Conservation (phyloP, 2,888 invertebrate genomes). For the Nipponacmea schrenckii region DNA sequence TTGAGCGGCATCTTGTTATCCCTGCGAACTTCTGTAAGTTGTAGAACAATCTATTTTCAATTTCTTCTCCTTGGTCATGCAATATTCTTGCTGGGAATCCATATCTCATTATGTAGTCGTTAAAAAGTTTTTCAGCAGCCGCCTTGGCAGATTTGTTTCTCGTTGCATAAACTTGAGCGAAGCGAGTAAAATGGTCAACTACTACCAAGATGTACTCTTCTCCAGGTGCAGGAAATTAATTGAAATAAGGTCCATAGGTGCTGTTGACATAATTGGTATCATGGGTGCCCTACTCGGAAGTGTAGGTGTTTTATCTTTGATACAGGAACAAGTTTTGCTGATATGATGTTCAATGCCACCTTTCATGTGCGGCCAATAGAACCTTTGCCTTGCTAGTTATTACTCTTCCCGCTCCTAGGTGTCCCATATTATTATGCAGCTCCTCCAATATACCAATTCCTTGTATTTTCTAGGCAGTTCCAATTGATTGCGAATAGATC, state of each 20-base stretch:
- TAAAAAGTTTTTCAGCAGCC: constrained; percentile 13
- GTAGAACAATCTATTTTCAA: too few relatives aligned
- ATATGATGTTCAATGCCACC: constrained; percentile 20
- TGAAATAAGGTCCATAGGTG: constrained; percentile 28
- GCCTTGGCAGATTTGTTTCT: constrained; percentile 19
- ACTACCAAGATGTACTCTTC: constrained; percentile 17
- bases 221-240: constrained; percentile 34
- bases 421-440: constrained; percentile 27
- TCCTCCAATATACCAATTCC: too few relatives aligned
- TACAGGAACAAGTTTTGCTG: constrained; percentile 17
- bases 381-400: constrained; percentile 14
- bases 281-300: constrained; percentile 18
- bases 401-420: constrained; percentile 15
- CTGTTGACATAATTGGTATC: constrained; percentile 25
- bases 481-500: too few relatives aligned
- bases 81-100: too few relatives aligned
- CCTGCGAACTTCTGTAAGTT: too few relatives aligned
- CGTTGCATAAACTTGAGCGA: constrained; percentile 23
- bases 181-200: constrained; percentile 21
- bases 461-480: too few relatives aligned
- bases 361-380: constrained; percentile 15
- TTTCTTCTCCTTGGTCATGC: too few relatives aligned
- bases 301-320: constrained; percentile 18
- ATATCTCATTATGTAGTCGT: too few relatives aligned
- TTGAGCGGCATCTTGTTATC: too few relatives aligned